phyloP scores from a whole-genome alignment of 2,113 vertebrate species.

The Onychostoma macrolepis region DNA sequence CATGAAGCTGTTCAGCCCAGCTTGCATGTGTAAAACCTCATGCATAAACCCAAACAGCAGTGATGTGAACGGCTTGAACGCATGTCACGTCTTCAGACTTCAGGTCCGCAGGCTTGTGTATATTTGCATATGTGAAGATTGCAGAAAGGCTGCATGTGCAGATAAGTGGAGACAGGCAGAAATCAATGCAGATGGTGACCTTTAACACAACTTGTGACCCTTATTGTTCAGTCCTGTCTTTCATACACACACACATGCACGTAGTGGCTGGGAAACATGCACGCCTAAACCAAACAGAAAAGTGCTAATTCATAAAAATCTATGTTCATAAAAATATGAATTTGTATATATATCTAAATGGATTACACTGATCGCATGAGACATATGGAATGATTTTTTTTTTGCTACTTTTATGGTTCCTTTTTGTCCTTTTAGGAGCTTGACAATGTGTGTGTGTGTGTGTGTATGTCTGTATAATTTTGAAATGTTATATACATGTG shows the following conservation, averaged over 20 bases:
- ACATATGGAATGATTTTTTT: not conserved
- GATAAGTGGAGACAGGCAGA: slow-evolving; percentile 62
- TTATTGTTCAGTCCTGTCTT: slow-evolving; percentile 68
- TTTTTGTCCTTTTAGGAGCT: not conserved
- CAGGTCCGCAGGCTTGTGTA: not conserved
- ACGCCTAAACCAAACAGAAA: not conserved
- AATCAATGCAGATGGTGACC: slow-evolving; percentile 77
- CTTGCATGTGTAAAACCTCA: not conserved
- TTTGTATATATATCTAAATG: not conserved
- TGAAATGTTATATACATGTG: not conserved
- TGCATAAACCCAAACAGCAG: not conserved
- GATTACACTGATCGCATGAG: not conserved
- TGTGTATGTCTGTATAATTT: not conserved
- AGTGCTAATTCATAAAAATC: not conserved
- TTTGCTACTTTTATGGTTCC: not conserved
- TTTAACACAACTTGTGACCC: slow-evolving; percentile 75
- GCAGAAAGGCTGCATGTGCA: slow-evolving; percentile 54
- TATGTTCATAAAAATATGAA: not conserved
- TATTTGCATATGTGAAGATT: slow-evolving; percentile 56
- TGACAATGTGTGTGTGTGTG: not conserved
- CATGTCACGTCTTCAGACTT: not conserved
- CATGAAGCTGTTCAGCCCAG: not conserved
- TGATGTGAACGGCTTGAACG: not conserved
- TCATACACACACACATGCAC: slow-evolving; percentile 54
- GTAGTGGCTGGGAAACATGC: slow-evolving; percentile 65